Percentiles rank a stretch among this genome's conserved stretches.
These are phyloP conservation scores for Podarcis muralis DNA, from an alignment of 2,113 vertebrate genomes.

Conservation along the genomic window DNA sequence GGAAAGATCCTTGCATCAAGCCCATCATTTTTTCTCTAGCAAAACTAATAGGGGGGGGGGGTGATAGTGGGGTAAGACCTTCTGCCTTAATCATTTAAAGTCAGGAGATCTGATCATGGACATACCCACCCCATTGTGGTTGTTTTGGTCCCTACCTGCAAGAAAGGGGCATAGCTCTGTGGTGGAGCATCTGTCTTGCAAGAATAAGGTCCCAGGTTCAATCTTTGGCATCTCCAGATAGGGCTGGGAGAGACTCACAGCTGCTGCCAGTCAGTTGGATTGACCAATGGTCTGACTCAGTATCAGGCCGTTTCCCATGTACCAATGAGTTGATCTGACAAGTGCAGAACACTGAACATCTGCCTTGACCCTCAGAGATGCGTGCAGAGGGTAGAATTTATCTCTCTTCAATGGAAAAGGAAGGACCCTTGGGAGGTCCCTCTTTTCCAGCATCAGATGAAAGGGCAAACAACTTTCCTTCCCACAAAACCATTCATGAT, in stretches of 20 bases:
- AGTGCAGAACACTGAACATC: background rate
- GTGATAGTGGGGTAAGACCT: too few relatives aligned
- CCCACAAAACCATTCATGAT: background rate
- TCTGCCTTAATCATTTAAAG: background rate
- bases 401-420: background rate
- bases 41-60: background rate
- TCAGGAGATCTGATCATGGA: background rate
- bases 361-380: background rate
- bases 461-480: background rate
- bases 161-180: background rate
- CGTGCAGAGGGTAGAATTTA: background rate
- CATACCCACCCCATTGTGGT: background rate
- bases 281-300: too few relatives aligned
- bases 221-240: too few relatives aligned
- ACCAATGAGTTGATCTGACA: background rate
- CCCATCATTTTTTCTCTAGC: constrained; percentile 9
- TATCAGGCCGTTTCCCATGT: too few relatives aligned
- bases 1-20: background rate
- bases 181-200: too few relatives aligned
- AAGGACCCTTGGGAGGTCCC: background rate
- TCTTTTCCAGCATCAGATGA: background rate
- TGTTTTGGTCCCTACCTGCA: background rate
- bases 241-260: too few relatives aligned
- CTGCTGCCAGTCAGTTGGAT: too few relatives aligned
- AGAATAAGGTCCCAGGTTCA: too few relatives aligned